Evolutionary conservation across 2,797 vertebrate genomes (phyloP).

Genomic region (Crocidura indochinensis): DNA sequence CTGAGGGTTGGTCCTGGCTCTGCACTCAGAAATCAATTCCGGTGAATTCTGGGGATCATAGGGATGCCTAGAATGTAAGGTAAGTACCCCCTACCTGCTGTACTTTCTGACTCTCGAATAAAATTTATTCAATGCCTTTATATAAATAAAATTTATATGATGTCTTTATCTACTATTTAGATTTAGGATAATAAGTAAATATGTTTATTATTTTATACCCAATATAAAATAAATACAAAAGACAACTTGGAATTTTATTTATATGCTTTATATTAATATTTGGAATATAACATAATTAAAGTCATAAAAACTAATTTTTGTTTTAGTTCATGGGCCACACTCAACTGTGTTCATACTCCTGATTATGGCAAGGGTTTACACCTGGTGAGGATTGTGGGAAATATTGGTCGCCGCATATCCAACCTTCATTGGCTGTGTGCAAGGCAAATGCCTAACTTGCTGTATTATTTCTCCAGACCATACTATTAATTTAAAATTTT

Average conservation of each 20-base stretch:
- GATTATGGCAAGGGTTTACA: too few species aligned
- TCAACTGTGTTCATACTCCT: too few species aligned
- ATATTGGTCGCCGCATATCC: too few species aligned
- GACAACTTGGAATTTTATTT: neutral
- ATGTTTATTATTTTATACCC: neutral
- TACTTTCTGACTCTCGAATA: neutral
- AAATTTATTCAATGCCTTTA: neutral
- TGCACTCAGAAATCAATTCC: too few species aligned
- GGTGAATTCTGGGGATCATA: too few species aligned
- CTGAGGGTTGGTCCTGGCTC: too few species aligned
- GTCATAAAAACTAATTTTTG: neutral
- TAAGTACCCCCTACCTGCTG: neutral
- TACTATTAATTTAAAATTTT: neutral
- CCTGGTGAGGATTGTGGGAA: too few species aligned
- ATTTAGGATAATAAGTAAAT: constrained; percentile 46
- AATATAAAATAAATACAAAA: neutral
- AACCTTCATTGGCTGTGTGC: too few species aligned
- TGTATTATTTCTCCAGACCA: too few species aligned
- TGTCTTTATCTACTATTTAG: constrained; percentile 13
- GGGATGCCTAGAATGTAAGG: too few species aligned
- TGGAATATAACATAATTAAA: constrained; percentile 48
- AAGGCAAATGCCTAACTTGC: too few species aligned
- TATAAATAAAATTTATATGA: neutral
- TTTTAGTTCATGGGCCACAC: too few species aligned
- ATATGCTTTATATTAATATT: constrained; percentile 28